Percentiles rank a stretch among this genome's conserved stretches.
Evolutionary conservation across 2,797 vertebrate genomes (phyloP).

Genomic region (Amniataba percoides): DNA sequence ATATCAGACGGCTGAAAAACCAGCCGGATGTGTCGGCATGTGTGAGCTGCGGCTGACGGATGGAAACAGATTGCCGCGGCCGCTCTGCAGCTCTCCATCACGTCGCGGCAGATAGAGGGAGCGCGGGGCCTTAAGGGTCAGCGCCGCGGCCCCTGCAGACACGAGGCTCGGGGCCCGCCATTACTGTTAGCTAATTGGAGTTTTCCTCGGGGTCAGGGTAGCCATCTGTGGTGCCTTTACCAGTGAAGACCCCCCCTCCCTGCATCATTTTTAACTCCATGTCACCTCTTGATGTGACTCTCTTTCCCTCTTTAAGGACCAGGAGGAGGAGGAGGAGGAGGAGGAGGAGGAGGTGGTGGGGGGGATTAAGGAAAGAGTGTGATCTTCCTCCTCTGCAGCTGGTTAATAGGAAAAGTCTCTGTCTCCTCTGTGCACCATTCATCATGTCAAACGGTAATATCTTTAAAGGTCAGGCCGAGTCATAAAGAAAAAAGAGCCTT

Average conservation of each 20-base stretch:
- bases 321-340: background rate
- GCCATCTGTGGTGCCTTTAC: slow-evolving; percentile 67
- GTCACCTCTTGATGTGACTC: slow-evolving; percentile 55
- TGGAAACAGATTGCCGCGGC: slow-evolving; percentile 75
- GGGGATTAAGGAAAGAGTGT: slow-evolving; percentile 38
- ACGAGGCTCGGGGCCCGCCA: slow-evolving; percentile 65
- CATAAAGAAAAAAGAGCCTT: slow-evolving; percentile 81
- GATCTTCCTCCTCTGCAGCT: slow-evolving; percentile 62
- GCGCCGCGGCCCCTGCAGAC: slow-evolving; percentile 61
- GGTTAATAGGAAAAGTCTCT: slow-evolving; percentile 80
- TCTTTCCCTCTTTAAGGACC: slow-evolving; percentile 41
- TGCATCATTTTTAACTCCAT: slow-evolving; percentile 67
- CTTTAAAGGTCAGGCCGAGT: slow-evolving; percentile 83
- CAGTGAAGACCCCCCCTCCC: slow-evolving; percentile 43
- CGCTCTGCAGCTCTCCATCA: slow-evolving; percentile 73
- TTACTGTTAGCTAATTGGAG: slow-evolving; percentile 81
- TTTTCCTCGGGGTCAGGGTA: slow-evolving; percentile 76
- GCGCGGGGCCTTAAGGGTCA: slow-evolving; percentile 71
- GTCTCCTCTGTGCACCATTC: slow-evolving; percentile 75
- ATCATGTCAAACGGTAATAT: slow-evolving; percentile 83
- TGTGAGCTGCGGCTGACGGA: slow-evolving; percentile 73
- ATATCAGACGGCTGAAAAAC: slow-evolving; percentile 28
- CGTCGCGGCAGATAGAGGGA: slow-evolving; percentile 58
- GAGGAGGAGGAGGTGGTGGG: no score
- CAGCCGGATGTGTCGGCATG: slow-evolving; percentile 31